phyloP scores from a whole-genome alignment of 2,113 vertebrate genomes.

The Apodemus speciosus region DNA sequence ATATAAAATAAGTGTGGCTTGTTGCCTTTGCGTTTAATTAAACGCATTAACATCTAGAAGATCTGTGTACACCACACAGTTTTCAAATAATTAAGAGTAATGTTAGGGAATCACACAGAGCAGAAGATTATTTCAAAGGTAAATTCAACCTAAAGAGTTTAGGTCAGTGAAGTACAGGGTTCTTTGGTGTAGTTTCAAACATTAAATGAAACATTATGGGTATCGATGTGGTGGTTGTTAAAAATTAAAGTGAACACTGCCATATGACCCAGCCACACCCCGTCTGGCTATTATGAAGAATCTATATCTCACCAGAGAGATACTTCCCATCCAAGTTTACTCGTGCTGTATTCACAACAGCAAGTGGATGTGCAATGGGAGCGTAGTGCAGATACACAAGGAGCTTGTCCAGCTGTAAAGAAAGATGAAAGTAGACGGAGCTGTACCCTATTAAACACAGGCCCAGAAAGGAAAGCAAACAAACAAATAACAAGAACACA shows the following conservation, averaged over 20 bases:
- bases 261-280: background rate
- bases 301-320: background rate
- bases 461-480: background rate
- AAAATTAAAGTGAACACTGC: background rate
- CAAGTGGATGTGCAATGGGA: background rate
- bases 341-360: background rate
- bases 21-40: background rate
- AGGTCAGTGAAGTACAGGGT: background rate
- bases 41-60: background rate
- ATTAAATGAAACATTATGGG: background rate
- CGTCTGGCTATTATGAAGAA: background rate
- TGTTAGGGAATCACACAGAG: background rate
- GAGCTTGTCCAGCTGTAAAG: background rate
- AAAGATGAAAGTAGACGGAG: background rate
- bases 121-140: background rate
- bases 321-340: background rate
- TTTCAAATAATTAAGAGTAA: background rate
- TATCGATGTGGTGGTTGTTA: background rate
- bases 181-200: background rate
- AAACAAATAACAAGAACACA: background rate
- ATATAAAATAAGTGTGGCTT: background rate
- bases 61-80: background rate
- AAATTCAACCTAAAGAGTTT: background rate
- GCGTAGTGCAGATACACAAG: background rate
- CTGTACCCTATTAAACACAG: background rate